phyloP scores from a whole-genome alignment of 2,113 vertebrate genomes.

The Macheiramphus alcinus region DNA sequence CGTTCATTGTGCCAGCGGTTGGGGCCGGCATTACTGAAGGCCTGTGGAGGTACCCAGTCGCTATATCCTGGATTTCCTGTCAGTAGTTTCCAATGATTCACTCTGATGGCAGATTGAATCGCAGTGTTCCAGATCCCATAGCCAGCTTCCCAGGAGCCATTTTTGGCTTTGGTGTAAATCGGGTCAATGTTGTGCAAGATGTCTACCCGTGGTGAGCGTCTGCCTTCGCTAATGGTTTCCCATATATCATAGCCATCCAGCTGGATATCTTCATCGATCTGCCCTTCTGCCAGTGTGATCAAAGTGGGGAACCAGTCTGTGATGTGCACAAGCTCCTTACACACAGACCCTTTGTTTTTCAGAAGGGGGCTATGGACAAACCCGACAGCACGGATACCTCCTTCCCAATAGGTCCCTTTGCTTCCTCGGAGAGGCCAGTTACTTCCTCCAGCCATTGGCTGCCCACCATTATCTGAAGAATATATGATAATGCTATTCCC shows the following conservation, averaged over 20 bases:
- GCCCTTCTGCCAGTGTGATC: conserved; percentile 87
- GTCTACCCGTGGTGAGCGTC: conserved; percentile 88
- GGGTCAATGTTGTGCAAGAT: conserved; percentile 98
- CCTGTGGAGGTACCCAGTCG: conserved; percentile 96
- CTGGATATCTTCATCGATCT: conserved; percentile 85
- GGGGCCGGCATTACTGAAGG: conserved; percentile 83
- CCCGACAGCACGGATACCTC: conserved; percentile 90
- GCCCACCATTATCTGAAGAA: conserved; percentile 95
- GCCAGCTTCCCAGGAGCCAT: conserved; percentile 91
- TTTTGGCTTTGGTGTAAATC: conserved; percentile 89
- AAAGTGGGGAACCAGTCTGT: conserved; percentile 98
- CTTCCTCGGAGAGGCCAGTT: conserved; percentile 96
- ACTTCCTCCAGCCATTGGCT: conserved; percentile 89
- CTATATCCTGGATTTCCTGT: conserved; percentile 92
- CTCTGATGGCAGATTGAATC: conserved; percentile 89
- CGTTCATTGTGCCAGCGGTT: conserved; percentile 91
- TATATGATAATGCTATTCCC: conserved; percentile 92
- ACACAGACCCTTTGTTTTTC: conserved; percentile 85
- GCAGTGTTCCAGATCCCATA: conserved; percentile 96
- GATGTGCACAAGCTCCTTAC: conserved; percentile 90
- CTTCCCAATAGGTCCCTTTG: conserved; percentile 97
- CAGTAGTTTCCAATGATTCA: conserved; percentile 93
- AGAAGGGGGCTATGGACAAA: conserved; percentile 95
- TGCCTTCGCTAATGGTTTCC: conserved; percentile 95
- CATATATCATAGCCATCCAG: conserved; percentile 95